Conservation (phyloP, 2,113 vertebrate genomes). For the Thermophis baileyi region DNA sequence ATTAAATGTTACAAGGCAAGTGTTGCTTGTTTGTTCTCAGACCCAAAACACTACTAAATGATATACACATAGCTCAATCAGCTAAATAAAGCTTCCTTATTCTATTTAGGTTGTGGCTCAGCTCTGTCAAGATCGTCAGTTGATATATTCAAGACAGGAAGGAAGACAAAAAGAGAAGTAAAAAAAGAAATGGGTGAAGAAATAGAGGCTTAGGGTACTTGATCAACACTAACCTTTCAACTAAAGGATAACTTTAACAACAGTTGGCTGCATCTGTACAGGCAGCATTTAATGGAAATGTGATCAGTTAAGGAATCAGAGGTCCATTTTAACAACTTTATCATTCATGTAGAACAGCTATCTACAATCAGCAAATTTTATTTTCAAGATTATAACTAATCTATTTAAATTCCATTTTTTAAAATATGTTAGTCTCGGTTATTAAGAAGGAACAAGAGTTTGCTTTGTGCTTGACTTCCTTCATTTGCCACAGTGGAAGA, state of each 20-base stretch:
- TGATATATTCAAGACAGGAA: background rate
- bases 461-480: background rate
- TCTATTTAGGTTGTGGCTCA: constrained; percentile 67
- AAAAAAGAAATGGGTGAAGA: constrained; percentile 13
- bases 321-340: background rate
- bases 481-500: background rate
- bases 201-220: background rate
- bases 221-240: background rate
- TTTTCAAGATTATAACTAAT: background rate
- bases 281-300: background rate
- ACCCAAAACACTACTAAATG: constrained; percentile 1
- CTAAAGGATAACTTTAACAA: background rate
- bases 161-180: constrained; percentile 18
- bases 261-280: background rate
- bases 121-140: background rate
- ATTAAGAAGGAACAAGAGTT: background rate
- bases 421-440: background rate
- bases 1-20: constrained; percentile 7
- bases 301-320: background rate
- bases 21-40: constrained; percentile 8
- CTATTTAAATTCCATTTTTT: background rate
- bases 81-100: constrained; percentile 61
- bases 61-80: background rate
- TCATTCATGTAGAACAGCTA: background rate
- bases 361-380: background rate